These are phyloP conservation scores for Drosophila paulistorum DNA, from an alignment of 1,140 invertebrate genomes.

Conservation along the genomic window DNA sequence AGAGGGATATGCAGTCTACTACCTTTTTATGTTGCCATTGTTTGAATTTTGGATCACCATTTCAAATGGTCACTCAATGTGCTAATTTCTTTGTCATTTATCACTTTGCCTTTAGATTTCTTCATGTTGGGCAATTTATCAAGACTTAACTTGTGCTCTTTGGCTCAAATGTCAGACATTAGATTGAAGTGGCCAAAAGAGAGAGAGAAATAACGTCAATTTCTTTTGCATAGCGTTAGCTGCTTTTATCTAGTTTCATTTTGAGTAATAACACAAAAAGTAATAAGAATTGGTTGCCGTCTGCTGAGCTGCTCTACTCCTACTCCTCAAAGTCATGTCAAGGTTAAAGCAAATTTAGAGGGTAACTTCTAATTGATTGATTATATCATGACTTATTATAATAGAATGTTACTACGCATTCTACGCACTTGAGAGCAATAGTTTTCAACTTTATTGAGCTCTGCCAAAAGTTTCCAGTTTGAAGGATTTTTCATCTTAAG, in stretches of 20 bases:
- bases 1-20: not conserved
- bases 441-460: slow-evolving; percentile 1
- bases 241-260: slow-evolving; percentile 25
- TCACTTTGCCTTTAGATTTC: slow-evolving; percentile 57
- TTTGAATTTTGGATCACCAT: not conserved
- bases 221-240: slow-evolving; percentile 16
- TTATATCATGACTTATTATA: slow-evolving; percentile 24
- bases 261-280: slow-evolving; percentile 13
- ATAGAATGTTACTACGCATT: not conserved
- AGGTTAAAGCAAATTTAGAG: slow-evolving; percentile 48
- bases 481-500: slow-evolving; percentile 13
- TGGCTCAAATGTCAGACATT: slow-evolving; percentile 57
- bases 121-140: slow-evolving; percentile 61
- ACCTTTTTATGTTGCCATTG: not conserved
- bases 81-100: slow-evolving; percentile 76
- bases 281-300: not conserved
- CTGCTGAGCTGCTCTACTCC: not conserved
- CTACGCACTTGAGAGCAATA: slow-evolving; percentile 6
- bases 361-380: slow-evolving; percentile 36
- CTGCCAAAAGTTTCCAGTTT: not conserved
- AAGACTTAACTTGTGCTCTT: slow-evolving; percentile 67
- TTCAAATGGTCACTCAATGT: slow-evolving; percentile 51
- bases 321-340: slow-evolving; percentile 55
- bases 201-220: not conserved
- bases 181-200: not conserved